These are phyloP conservation scores for Takifugu bimaculatus DNA, from an alignment of 2,113 vertebrate species.

Conservation along the genomic window DNA sequence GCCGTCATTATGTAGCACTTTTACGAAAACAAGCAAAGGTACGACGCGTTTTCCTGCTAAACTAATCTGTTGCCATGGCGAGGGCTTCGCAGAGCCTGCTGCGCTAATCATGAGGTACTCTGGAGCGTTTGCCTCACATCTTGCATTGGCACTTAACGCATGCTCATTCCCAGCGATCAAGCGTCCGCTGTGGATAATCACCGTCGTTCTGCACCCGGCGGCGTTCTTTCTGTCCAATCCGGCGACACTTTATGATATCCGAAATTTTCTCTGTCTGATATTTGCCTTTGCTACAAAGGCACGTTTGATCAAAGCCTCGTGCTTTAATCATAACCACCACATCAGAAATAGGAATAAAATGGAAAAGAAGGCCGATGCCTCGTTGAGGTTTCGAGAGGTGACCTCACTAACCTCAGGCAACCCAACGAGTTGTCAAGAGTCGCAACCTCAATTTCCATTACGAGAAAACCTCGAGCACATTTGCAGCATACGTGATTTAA, in stretches of 20 bases:
- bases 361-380: conserved; percentile 17
- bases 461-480: too few species aligned
- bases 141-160: conserved; percentile 19
- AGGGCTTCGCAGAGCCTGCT: conserved; percentile 31
- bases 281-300: conserved; percentile 34
- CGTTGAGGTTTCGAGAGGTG: conserved; percentile 4
- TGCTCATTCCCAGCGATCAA: conserved; percentile 16
- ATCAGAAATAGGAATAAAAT: conserved; percentile 10
- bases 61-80: conserved; percentile 52
- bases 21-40: conserved; percentile 46
- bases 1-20: conserved; percentile 15
- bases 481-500: too few species aligned
- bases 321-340: conserved; percentile 46
- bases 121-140: conserved; percentile 18
- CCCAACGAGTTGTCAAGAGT: conserved; percentile 13
- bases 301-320: conserved; percentile 40
- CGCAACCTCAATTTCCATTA: neutral
- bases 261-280: conserved; percentile 24
- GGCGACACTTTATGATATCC: neutral
- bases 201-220: too few species aligned
- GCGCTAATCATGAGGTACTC: conserved; percentile 20
- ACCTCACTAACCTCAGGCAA: conserved; percentile 13
- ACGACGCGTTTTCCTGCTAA: conserved; percentile 15
- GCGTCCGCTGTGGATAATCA: conserved; percentile 9
- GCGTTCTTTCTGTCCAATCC: neutral